phyloP scores from a whole-genome alignment of 1,140 invertebrate species.

The Rhagoletis zephyria region DNA sequence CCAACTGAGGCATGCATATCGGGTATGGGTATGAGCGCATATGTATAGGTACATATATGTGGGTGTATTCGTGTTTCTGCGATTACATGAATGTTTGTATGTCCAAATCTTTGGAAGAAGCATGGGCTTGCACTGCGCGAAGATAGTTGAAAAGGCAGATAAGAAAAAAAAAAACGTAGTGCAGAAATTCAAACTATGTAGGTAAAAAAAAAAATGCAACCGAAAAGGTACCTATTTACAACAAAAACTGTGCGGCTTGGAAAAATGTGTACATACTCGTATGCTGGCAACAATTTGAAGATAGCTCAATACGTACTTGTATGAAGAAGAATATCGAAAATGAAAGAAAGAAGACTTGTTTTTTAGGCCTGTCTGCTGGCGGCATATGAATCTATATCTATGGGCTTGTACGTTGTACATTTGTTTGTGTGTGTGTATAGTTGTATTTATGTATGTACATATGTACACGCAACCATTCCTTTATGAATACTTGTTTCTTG shows the following conservation, averaged over 20 bases:
- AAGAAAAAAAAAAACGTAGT: neutral
- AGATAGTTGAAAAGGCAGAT: conserved; percentile 40
- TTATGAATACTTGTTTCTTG: conserved; percentile 1
- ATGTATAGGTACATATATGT: no score
- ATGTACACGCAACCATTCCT: neutral
- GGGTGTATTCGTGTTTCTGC: neutral
- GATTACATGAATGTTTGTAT: neutral
- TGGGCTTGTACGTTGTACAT: neutral
- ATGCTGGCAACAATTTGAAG: conserved; percentile 6
- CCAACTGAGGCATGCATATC: conserved; percentile 28
- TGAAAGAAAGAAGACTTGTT: conserved; percentile 32
- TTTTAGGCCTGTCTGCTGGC: conserved; percentile 41
- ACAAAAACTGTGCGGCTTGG: neutral
- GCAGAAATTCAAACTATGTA: neutral
- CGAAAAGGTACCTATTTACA: neutral
- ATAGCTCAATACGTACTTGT: neutral
- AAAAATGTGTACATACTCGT: neutral
- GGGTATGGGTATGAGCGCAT: neutral
- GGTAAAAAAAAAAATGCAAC: neutral
- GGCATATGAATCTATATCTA: neutral
- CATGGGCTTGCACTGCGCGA: conserved; percentile 32
- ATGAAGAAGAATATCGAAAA: conserved; percentile 39
- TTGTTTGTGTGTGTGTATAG: no score
- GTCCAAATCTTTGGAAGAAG: neutral
- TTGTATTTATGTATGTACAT: neutral